Base-by-base conservation (phyloP, 2,113 vertebrate genomes). In the Cyphomyrus plagiostoma region DNA sequence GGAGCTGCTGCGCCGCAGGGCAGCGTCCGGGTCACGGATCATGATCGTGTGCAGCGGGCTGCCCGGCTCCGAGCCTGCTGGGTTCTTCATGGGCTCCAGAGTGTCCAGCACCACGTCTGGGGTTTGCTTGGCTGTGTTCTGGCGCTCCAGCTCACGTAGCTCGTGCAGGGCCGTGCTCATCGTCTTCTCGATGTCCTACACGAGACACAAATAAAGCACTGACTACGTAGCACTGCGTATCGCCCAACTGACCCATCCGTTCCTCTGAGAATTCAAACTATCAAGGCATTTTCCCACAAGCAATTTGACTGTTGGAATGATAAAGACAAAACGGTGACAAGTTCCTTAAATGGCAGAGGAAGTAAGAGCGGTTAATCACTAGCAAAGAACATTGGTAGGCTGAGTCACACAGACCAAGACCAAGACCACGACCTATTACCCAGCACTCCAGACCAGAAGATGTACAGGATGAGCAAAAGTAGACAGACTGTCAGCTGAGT, bases 121-220 rank as follows among this genome's bases (percentile, higher is more conserved):
- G 0, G 98, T 98, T 95, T 99, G 98, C 93, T 99, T 99, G 89
- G 95, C 98, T 0, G 97, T 97, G 94, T 99, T 99, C 94, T 99
- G 98, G 52, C 98, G 94, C 94, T 99, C 98, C 88, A 99, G 96
- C 90, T 99, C 98, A 21, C 97, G 96, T 85, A 99, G 94, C 94
- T 99, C 98, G 0, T 99, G 98, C 70, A 99, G 96, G 0, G 98
- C 98, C 0, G 98, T 99, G 92, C 95, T 99, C 98, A 99, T 99
- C 26, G 98, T 99, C 94, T 99, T 99, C 94, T 99, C 98, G 13
- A 99, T 99, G 95, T 99, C 98, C 98, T 99, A 35, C 3, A n/a
- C 10, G 8, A 19, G 46, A 30, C 70, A 49, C 15, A 35, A 35
- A 56, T 23, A 85, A 80, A 11, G 35, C 15, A 30, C 88, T 23